Evolutionary conservation across 2,113 vertebrate genomes (phyloP).

Genomic region (Peromyscus leucopus): DNA sequence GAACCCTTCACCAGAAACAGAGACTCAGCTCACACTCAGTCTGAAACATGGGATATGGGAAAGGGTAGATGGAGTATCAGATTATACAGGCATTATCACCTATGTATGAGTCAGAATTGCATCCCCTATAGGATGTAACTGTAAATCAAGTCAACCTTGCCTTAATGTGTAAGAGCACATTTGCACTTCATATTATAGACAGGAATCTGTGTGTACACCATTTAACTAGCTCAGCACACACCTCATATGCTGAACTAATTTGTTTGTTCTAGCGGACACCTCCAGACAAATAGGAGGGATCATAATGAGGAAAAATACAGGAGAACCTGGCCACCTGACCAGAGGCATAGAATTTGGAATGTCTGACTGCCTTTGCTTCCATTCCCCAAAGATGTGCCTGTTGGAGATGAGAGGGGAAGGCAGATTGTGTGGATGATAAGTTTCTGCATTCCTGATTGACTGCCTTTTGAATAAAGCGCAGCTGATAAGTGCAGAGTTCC

Average conservation of each 20-base stretch:
- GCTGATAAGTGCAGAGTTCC: neutral
- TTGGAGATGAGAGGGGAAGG: neutral
- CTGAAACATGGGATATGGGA: neutral
- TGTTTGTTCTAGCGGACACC: neutral
- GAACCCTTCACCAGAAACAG: neutral
- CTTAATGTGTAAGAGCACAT: neutral
- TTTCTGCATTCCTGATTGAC: neutral
- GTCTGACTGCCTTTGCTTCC: neutral
- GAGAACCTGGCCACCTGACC: neutral
- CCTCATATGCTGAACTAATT: neutral
- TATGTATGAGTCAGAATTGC: neutral
- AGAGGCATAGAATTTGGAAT: neutral
- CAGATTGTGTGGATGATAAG: neutral
- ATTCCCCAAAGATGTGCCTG: neutral
- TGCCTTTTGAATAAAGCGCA: neutral
- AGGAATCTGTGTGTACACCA: neutral
- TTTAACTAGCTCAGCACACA: neutral
- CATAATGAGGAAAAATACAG: neutral
- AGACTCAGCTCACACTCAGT: neutral
- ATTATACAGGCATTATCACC: neutral
- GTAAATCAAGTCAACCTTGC: neutral
- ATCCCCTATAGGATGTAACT: neutral
- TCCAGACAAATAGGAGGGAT: neutral
- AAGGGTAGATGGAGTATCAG: neutral
- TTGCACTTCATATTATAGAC: neutral